Evolutionary conservation across 23 tunicate genomes (phyloP).

Genomic region (Halocynthia roretzi): DNA sequence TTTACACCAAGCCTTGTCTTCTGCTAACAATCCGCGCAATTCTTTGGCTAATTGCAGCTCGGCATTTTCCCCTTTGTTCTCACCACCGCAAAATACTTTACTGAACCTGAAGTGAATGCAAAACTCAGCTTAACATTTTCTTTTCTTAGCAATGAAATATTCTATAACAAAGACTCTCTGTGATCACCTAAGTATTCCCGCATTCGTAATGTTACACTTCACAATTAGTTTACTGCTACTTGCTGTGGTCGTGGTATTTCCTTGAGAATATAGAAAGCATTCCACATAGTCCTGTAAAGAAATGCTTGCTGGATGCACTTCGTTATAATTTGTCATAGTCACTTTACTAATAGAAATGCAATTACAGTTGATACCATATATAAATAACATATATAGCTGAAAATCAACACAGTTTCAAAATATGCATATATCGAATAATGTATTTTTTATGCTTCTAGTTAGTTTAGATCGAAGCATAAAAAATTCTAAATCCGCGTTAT

Average conservation of each 20-base stretch:
- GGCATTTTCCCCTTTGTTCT: constrained; percentile 71
- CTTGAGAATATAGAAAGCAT: constrained; percentile 22
- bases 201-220: constrained; percentile 32
- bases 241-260: constrained; percentile 1
- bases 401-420: too few relatives aligned
- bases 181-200: constrained; percentile 24
- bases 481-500: too few relatives aligned
- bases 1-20: constrained; percentile 26
- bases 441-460: too few relatives aligned
- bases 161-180: not conserved
- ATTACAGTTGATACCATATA: too few relatives aligned
- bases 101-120: constrained; percentile 35
- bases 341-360: too few relatives aligned
- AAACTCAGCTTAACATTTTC: not conserved
- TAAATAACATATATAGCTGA: too few relatives aligned
- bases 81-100: constrained; percentile 60
- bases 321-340: too few relatives aligned
- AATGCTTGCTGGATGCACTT: constrained; percentile 30
- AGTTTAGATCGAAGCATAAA: too few relatives aligned
- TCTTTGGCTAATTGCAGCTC: constrained; percentile 65
- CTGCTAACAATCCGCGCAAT: constrained; percentile 18
- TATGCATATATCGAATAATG: too few relatives aligned
- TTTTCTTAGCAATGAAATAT: not conserved
- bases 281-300: constrained; percentile 34
- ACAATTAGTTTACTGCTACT: constrained; percentile 35